phyloP scores from a whole-genome alignment of 2,113 vertebrate species.

The Bubo bubo region DNA sequence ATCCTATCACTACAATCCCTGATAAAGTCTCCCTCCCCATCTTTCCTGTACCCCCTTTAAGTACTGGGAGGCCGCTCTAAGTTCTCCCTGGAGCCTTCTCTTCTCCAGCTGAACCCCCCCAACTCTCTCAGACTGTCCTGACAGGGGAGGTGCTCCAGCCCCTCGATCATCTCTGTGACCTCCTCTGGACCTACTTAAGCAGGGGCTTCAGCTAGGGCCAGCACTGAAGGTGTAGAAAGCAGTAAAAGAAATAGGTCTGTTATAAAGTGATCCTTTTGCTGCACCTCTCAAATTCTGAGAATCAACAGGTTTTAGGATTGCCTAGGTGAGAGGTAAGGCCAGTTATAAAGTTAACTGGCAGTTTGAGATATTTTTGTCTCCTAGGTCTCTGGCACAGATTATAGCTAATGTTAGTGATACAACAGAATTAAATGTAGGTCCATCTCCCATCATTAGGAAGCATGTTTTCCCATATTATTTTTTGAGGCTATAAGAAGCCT shows the following conservation, averaged over 20 bases:
- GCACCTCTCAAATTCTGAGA: background rate
- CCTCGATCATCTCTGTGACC: no score
- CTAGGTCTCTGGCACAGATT: background rate
- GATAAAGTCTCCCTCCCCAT: no score
- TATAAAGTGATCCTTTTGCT: background rate
- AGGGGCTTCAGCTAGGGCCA: background rate
- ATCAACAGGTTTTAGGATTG: background rate
- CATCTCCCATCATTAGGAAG: background rate
- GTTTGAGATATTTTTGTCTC: background rate
- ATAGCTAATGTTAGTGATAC: background rate
- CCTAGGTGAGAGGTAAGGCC: background rate
- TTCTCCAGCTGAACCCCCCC: no score
- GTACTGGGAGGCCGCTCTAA: no score
- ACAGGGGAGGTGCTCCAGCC: no score
- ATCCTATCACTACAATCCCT: no score
- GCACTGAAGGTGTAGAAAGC: background rate
- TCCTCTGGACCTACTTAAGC: no score
- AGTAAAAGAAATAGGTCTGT: background rate
- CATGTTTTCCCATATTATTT: background rate
- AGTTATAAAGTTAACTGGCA: background rate
- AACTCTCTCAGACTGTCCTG: no score
- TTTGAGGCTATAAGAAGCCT: background rate
- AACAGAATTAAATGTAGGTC: background rate
- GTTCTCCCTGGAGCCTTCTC: no score
- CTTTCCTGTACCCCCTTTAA: no score